Evolutionary conservation across 2,113 vertebrate genomes (phyloP).

Genomic region (Sinocyclocheilus grahami): DNA sequence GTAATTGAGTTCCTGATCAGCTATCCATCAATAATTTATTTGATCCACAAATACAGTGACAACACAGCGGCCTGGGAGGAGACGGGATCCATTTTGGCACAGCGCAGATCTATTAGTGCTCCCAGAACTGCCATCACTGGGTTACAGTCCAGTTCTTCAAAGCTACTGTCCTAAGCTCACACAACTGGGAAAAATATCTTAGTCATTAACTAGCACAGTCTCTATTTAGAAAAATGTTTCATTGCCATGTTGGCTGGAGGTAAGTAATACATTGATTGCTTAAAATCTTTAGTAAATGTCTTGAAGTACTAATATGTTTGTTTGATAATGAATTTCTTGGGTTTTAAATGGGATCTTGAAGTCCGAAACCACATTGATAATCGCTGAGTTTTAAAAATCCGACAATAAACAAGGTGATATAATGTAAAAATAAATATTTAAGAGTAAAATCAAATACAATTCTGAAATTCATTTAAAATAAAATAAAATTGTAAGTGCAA

Average conservation of each 20-base stretch:
- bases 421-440: neutral
- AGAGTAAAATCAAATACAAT: neutral
- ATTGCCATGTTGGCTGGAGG: neutral
- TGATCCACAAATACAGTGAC: conserved; percentile 67
- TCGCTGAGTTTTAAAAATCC: neutral
- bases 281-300: neutral
- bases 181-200: neutral
- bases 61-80: conserved; percentile 48
- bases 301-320: neutral
- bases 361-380: neutral
- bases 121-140: neutral
- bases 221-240: conserved; percentile 7
- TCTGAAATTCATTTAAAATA: neutral
- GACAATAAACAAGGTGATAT: neutral
- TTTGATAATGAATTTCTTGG: neutral
- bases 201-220: neutral
- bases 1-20: conserved; percentile 82
- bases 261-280: neutral
- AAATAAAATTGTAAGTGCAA: neutral
- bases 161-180: neutral
- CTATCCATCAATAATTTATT: conserved; percentile 81
- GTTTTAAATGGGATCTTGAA: neutral
- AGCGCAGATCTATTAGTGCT: conserved; percentile 26
- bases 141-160: conserved; percentile 35
- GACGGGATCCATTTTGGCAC: conserved; percentile 27